Evolutionary conservation across 2,888 invertebrate species (phyloP), one percentile per base, ranked within the genome.

Genomic region (Litoditis marina): DNA sequence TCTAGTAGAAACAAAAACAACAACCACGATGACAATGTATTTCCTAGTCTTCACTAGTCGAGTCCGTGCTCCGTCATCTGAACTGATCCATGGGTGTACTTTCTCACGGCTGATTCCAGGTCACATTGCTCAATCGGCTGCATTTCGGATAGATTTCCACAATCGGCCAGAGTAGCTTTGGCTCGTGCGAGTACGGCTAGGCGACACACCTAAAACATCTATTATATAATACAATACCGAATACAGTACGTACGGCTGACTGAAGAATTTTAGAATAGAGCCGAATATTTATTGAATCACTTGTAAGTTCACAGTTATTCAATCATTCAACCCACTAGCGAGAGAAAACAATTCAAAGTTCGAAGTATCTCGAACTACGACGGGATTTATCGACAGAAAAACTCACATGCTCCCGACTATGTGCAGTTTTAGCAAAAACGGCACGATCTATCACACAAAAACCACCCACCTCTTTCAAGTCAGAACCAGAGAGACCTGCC

Each of bases 401-500:
- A n/a, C n/a, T n/a, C n/a, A n/a, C n/a, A n/a, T n/a, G n/a, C n/a
- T n/a, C n/a, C n/a, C n/a, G 25, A 47, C 30, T 31, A 36, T 36
- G n/a, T 11, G 39, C n/a, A 16, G 39, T 36, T 36, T 36, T 36
- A 16, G 11, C 39, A 36, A 36, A n/a, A 36, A 36, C n/a, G n/a
- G n/a, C n/a, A 36, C 11, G 11, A n/a, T 36, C 39, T 36, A 36
- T 36, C n/a, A n/a, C n/a, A n/a, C n/a, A 13, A 46, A 25, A 36
- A 36, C 19, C 1, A 59, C 27, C 5, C 27, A 78, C 76, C 72
- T 81, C 81, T 57, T 79, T 79, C 53, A 81, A 63, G 70, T 80
- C 80, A 42, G 78, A 72, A 30, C 80, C 80, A 28, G 72, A 70
- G 11, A 79, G 60, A 31, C 69, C 71, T 36, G 72, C 65, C 8